Conservation (phyloP, 2,113 vertebrate genomes). For the Sphyrna mokarran region DNA sequence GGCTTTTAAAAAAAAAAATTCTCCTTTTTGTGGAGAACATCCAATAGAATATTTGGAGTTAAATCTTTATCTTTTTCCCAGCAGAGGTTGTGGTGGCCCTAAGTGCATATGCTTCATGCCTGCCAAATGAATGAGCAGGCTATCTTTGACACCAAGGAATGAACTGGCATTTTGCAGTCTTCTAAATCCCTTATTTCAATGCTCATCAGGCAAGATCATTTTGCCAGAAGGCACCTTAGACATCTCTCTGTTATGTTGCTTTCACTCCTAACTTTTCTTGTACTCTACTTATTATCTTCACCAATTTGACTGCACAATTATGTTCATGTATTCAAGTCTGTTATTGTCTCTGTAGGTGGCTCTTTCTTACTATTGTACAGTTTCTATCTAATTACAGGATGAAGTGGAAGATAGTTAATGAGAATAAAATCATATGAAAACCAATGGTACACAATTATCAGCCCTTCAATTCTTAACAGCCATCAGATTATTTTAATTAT, state of each 20-base stretch:
- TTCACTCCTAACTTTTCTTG: not conserved
- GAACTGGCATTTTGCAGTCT: not conserved
- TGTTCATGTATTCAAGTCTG: not conserved
- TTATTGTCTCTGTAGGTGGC: not conserved
- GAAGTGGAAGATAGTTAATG: not conserved
- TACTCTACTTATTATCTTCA: not conserved
- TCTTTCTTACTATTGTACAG: not conserved
- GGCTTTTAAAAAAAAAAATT: not conserved
- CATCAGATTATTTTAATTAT: not conserved
- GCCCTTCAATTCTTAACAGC: not conserved
- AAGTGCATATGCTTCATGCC: not conserved
- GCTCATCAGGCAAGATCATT: not conserved
- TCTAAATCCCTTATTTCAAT: not conserved
- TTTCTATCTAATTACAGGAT: not conserved
- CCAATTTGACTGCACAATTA: not conserved
- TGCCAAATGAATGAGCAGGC: not conserved
- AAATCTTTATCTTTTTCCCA: not conserved
- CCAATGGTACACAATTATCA: not conserved
- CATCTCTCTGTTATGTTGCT: not conserved
- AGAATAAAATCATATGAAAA: not conserved
- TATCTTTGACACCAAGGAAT: not conserved
- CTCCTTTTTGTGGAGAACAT: not conserved
- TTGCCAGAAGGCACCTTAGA: not conserved
- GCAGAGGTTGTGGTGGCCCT: not conserved
- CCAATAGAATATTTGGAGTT: not conserved